A percentile compares a stretch with the other conserved stretches of the same genome.
Evolutionary conservation across 2,888 invertebrate genomes (phyloP).

Genomic region (Cerceris ruficornis): DNA sequence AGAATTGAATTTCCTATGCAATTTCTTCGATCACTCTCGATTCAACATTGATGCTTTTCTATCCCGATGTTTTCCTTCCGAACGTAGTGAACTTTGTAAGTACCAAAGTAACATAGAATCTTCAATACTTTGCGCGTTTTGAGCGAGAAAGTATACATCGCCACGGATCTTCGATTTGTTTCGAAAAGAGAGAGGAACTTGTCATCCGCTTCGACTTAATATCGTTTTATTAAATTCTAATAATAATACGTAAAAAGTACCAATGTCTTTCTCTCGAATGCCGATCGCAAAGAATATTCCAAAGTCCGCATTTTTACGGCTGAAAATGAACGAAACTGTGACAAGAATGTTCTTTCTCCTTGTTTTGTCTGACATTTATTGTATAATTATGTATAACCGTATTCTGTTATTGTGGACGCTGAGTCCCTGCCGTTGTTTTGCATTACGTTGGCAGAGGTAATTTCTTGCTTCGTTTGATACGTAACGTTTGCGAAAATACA

Average conservation of each 20-base stretch:
- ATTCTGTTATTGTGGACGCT: no score
- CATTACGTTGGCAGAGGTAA: no score
- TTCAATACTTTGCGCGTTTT: background rate
- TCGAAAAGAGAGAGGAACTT: constrained; percentile 27
- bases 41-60: no score
- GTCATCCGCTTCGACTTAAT: constrained; percentile 26
- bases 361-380: constrained; percentile 1
- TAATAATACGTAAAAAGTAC: constrained; percentile 66
- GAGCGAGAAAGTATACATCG: constrained; percentile 24
- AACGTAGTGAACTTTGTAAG: no score
- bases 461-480: no score
- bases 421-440: no score
- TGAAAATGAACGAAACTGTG: background rate
- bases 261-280: constrained; percentile 60
- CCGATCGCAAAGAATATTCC: constrained; percentile 55
- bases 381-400: background rate
- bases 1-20: no score
- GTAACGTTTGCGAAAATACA: no score
- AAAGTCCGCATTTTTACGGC: constrained; percentile 36
- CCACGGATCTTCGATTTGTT: constrained; percentile 8
- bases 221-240: constrained; percentile 48
- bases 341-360: constrained; percentile 8
- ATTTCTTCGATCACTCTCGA: no score
- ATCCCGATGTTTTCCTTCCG: no score
- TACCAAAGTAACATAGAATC: background rate